phyloP scores from a whole-genome alignment of 1,140 invertebrate genomes.

The Euschistus heros region DNA sequence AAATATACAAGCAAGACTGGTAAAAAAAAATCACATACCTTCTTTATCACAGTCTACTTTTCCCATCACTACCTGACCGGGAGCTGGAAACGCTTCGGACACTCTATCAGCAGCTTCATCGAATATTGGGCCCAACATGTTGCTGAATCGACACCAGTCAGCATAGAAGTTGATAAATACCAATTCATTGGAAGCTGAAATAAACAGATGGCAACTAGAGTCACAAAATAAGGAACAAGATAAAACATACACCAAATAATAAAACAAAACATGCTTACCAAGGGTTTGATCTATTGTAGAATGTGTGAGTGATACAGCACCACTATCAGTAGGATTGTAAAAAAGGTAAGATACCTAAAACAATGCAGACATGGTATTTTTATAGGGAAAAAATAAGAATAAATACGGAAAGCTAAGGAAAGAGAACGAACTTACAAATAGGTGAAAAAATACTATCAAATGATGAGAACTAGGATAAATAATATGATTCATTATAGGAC shows the following conservation, averaged over 20 bases:
- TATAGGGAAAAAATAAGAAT: no score
- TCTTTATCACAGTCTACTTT: conserved; percentile 96
- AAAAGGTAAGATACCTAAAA: conserved; percentile 23
- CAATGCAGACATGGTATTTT: background rate
- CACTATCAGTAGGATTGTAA: conserved; percentile 22
- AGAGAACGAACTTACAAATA: no score
- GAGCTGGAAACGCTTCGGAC: conserved; percentile 61
- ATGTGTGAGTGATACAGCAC: conserved; percentile 22
- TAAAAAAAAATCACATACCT: conserved; percentile 39
- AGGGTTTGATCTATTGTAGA: conserved; percentile 22
- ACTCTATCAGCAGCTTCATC: conserved; percentile 90
- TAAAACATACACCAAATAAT: background rate
- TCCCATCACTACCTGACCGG: conserved; percentile 80
- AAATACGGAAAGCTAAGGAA: no score
- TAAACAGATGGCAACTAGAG: conserved; percentile 26
- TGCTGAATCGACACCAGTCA: conserved; percentile 94
- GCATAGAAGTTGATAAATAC: conserved; percentile 99
- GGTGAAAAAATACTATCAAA: no score
- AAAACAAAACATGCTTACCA: conserved; percentile 12
- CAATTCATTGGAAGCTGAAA: conserved; percentile 85
- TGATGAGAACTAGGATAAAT: no score
- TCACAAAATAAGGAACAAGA: background rate
- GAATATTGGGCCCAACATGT: conserved; percentile 90
- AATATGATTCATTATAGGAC: no score
- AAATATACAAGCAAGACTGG: background rate